A percentile compares a stretch with the other conserved stretches of the same genome.
phyloP scores from a whole-genome alignment of 2,797 vertebrate genomes.

The Tokudaia muenninki region DNA sequence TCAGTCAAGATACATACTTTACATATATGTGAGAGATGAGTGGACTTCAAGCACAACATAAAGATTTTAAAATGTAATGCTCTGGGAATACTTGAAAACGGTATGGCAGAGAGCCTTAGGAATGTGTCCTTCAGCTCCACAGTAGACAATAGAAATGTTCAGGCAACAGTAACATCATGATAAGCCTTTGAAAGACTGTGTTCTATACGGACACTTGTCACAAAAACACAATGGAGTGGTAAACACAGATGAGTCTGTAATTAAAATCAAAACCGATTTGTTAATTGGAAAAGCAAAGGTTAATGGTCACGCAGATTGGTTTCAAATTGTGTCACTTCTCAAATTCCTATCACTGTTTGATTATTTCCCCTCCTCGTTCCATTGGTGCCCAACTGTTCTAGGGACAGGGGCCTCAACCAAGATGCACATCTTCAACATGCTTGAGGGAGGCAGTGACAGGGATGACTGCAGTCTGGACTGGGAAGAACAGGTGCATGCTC shows the following conservation, averaged over 20 bases:
- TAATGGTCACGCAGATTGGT: background rate
- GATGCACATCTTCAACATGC: background rate
- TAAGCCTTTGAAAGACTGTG: background rate
- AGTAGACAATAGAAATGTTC: background rate
- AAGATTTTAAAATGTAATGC: slow-evolving; percentile 27
- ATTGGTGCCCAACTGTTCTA: background rate
- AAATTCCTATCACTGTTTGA: background rate
- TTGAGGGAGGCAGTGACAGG: background rate
- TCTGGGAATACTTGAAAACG: background rate
- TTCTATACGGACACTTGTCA: background rate
- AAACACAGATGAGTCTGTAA: slow-evolving; percentile 24
- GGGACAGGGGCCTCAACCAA: background rate
- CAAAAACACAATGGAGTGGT: slow-evolving; percentile 12
- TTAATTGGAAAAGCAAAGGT: slow-evolving; percentile 44
- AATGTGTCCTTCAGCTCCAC: background rate
- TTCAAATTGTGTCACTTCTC: slow-evolving; percentile 10
- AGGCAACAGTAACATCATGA: background rate
- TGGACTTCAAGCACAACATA: background rate
- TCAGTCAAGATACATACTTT: background rate
- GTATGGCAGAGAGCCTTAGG: background rate
- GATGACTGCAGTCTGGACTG: fast-evolving
- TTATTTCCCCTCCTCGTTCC: background rate
- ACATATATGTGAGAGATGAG: background rate
- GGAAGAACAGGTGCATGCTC: background rate
- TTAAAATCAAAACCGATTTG: slow-evolving; percentile 26